Conservation (phyloP, 2,797 vertebrate genomes). For the Hipposideros larvatus region DNA sequence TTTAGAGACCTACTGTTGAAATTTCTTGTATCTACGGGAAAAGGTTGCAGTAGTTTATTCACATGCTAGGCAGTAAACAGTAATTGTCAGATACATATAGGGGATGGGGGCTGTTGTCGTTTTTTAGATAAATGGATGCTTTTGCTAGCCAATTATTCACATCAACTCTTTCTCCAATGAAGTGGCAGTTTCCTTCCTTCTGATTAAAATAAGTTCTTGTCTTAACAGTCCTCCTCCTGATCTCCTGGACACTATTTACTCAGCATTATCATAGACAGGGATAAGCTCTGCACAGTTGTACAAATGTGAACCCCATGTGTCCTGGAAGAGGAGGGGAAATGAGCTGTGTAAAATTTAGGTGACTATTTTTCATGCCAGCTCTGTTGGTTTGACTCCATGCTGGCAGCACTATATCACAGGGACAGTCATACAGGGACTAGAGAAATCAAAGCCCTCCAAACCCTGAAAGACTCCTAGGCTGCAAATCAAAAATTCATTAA, state of each 20-base stretch:
- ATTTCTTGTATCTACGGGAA: not conserved
- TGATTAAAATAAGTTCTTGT: constrained; percentile 70
- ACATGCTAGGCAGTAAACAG: not conserved
- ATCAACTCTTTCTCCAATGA: constrained; percentile 53
- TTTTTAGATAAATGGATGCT: constrained; percentile 64
- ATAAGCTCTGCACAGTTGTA: not conserved
- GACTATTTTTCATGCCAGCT: not conserved
- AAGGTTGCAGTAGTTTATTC: constrained; percentile 29
- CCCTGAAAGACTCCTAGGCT: not conserved
- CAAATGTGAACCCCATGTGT: not conserved
- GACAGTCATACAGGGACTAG: not conserved
- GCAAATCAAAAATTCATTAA: not conserved
- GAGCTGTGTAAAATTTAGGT: not conserved
- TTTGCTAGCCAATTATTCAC: constrained; percentile 70
- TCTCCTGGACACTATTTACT: constrained; percentile 17
- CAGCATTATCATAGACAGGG: constrained; percentile 16
- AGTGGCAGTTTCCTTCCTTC: constrained; percentile 62
- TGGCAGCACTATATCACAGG: not conserved
- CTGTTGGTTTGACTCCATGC: not conserved
- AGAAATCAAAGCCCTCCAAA: not conserved
- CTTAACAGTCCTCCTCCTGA: constrained; percentile 45
- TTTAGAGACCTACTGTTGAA: not conserved
- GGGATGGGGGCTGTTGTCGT: not conserved
- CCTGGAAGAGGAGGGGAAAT: not conserved
- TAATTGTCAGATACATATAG: not conserved